Base-by-base conservation (phyloP, 2,797 vertebrate genomes). In the Uromys caudimaculatus region DNA sequence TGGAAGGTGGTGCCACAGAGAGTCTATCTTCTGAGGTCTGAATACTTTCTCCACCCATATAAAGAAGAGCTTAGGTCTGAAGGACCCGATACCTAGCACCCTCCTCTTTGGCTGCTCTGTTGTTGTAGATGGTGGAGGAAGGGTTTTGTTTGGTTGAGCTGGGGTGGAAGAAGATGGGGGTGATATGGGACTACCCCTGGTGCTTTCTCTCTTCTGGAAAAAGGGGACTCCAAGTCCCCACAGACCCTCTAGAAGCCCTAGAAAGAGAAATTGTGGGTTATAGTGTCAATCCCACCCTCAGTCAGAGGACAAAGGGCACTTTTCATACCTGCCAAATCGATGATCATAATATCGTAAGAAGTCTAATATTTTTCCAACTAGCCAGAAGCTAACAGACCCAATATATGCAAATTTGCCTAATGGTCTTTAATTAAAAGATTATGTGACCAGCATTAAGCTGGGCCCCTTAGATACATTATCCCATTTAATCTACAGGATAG, bases 401-500 rank as follows among this genome's bases (percentile, higher is more conserved):
- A 73, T 24, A 24, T 82, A 94, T 76, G 75, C 56, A 91, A 93
- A 89, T 82, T 73, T 38, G 83, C 54, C 82, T 93, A 83, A 95
- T 71, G 50, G n/a, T 73, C 92, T 95, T 92, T 89, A 44, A 95
- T 96, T 77, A 95, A 92, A 94, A 75, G 54, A 76, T 50, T 58
- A 77, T 19, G 44, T 93, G 75, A 67, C 81, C 94, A 58, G 41
- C 64, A 95, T 89, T 89, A 92, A 79, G 62, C 52, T 60, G 38
- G 81, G 62, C 38, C 87, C 44, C 85, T 86, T 47, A 32, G 64
- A 94, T 24, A 89, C 54, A 83, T 89, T 91, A 95, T 81, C 86
- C 94, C 92, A 95, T 89, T 97, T 96, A 95, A 94, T 95, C 98
- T 97, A 97, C 82, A 98, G 97, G 98, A 97, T 97, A 94, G 71